Conservation (phyloP, 23 tunicate species). For the Botrylloides violaceus region DNA sequence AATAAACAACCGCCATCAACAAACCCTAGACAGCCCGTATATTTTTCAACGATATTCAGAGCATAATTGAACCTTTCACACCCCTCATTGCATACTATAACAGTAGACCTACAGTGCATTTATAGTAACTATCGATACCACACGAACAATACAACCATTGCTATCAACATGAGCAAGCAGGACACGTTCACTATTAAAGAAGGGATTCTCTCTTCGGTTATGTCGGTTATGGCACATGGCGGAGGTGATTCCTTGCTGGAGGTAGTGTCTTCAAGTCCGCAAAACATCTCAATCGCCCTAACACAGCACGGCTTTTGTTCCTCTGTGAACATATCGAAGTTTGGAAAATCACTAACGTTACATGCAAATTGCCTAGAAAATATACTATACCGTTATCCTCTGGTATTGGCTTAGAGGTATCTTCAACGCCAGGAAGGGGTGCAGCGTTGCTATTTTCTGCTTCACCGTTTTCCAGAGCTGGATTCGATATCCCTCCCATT, state of each 20-base stretch:
- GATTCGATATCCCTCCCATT: neutral
- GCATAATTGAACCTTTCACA: too few species aligned
- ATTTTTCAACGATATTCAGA: too few species aligned
- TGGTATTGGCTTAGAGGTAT: neutral
- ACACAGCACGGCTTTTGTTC: conserved; percentile 14
- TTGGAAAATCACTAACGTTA: too few species aligned
- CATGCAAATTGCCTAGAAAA: too few species aligned
- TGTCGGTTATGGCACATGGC: conserved; percentile 29
- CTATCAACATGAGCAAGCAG: conserved; percentile 45
- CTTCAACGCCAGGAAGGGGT: neutral
- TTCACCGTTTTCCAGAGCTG: neutral
- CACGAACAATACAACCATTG: conserved; percentile 44
- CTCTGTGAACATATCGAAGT: neutral
- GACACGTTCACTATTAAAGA: conserved; percentile 34
- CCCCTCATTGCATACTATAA: too few species aligned
- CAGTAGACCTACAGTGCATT: too few species aligned
- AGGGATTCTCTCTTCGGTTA: conserved; percentile 45
- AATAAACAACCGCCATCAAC: too few species aligned
- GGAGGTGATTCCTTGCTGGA: conserved; percentile 19
- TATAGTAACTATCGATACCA: conserved; percentile 39
- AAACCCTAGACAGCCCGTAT: too few species aligned
- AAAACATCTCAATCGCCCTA: conserved; percentile 42
- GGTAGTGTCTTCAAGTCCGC: conserved; percentile 51
- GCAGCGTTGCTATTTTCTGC: neutral
- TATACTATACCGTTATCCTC: too few species aligned